phyloP scores from a whole-genome alignment of 2,113 vertebrate species.

The Muntiacus muntjak region DNA sequence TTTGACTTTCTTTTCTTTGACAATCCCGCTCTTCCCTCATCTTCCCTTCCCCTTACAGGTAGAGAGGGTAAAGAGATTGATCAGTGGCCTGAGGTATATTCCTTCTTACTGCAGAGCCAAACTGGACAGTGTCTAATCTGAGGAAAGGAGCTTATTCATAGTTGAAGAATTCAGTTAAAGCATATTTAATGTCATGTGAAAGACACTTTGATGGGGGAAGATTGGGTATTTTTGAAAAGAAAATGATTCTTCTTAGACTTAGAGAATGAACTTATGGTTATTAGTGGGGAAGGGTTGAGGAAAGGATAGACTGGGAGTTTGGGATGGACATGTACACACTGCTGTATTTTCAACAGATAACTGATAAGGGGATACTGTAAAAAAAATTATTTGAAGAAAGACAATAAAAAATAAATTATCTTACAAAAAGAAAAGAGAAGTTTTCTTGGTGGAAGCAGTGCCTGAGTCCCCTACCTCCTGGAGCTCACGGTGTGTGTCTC shows the following conservation, averaged over 20 bases:
- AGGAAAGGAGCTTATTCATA: not conserved
- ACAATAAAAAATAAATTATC: not conserved
- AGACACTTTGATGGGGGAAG: not conserved
- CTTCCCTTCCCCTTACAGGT: not conserved
- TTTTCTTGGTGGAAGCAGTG: not conserved
- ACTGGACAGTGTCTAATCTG: not conserved
- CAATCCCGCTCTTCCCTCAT: not conserved
- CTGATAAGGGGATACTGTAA: not conserved
- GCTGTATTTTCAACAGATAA: not conserved
- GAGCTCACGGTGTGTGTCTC: not conserved
- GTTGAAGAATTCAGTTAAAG: not conserved
- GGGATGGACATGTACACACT: not conserved
- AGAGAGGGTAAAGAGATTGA: not conserved
- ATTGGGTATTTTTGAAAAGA: not conserved
- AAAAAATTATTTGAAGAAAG: not conserved
- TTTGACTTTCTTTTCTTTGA: not conserved
- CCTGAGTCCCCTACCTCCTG: not conserved
- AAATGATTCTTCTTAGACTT: not conserved
- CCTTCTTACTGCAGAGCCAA: not conserved
- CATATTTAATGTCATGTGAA: not conserved
- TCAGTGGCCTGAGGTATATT: not conserved
- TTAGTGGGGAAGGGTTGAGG: not conserved
- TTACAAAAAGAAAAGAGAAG: not conserved
- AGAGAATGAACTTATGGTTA: not conserved
- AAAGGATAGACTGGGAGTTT: not conserved